Evolutionary conservation across 2,888 invertebrate genomes (phyloP), one percentile per base, ranked within the genome.

Genomic region (Heliconius charithonia): DNA sequence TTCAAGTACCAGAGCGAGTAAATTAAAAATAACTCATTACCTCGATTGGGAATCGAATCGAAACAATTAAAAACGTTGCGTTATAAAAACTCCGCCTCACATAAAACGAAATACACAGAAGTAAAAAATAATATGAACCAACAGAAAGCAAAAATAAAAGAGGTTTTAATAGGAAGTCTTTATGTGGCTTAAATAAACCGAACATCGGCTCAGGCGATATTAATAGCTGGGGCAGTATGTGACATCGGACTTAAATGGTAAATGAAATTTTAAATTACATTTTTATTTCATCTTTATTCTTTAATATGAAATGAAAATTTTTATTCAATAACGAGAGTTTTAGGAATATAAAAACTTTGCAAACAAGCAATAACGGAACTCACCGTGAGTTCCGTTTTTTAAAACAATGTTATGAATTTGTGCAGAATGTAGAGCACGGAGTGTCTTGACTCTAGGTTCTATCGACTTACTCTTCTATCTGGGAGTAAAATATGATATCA

Each of bases 171-270:
- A 72, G 56, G 71, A 72, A 72, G 56, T 56, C 71, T 72, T 56
- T 72, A 72, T 72, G 71, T 29, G 71, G 71, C 71, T 72, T 72
- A 72, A 56, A 72, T 56, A 70, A 72, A 72, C 71, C 56, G 51
- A 71, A 29, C 29, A 56, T 67, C 22, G 56, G 71, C 51, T 71
- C 32, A 32, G 71, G 56, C 71, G 56, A 72, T 56, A 72, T 72
- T 72, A 72, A 75, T 65, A 41, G 65, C n/a, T 75, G 65, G 10
- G 25, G 37, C 45, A 59, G 65, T 45, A 27, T 65, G 27, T 65
- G 75, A 75, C 65, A 41, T 27, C 27, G 45, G n/a, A 41, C 27
- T 25, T 74, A 41, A 27, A n/a, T 37, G 25, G 9, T 13, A 45
- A 65, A 63, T 56, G n/a, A 56, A 56, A 72, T 56, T 56, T 56